Evolutionary conservation across 2,888 invertebrate species (phyloP), one percentile per base, ranked within the genome.

Genomic region (Drosophila putrida): DNA sequence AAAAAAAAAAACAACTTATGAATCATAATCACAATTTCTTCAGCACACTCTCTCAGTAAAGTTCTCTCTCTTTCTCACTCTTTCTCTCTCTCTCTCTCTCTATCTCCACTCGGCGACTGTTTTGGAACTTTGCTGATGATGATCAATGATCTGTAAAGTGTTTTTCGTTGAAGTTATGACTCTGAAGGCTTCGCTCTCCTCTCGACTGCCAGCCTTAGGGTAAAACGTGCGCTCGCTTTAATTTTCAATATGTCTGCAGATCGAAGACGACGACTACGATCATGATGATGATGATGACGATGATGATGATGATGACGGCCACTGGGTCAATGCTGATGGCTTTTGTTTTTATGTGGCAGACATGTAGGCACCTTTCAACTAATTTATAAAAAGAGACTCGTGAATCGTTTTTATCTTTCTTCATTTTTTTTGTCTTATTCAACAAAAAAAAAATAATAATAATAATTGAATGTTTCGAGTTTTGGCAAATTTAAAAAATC

Each of bases 71-170:
- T 15, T 47, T 41, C 46, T 50, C 49, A 41, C 27, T 59, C 46
- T 64, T 43, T 50, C 3, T 43, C 25, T 27, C 27, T 8, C 20
- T 60, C 51, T 62, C 20, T 39, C 4, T 39, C 35, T 20, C 6
- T 38, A 47, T 47, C 46, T 70, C 31, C 11, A 28, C 35, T 35
- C 35, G 36, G 9, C 50, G 51, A 41, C 36, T 60, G 50, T 58
- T 58, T 60, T 47, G 51, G 33, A 41, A n/a, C 39, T 41, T 66
- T 63, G 58, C 68, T 90, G 88, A 89, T 89, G 89, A 89, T 90
- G 90, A 90, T 90, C 90, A 89, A 90, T 90, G 90, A 90, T 88
- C 90, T 88, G 85, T 55, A 88, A 87, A 88, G 82, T 89, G 84
- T 88, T 90, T 85, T 82, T 79, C 63, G 70, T 71, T 71, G 75